Evolutionary conservation across 2,888 invertebrate species (phyloP).

Genomic region (Meandrusa payeni): DNA sequence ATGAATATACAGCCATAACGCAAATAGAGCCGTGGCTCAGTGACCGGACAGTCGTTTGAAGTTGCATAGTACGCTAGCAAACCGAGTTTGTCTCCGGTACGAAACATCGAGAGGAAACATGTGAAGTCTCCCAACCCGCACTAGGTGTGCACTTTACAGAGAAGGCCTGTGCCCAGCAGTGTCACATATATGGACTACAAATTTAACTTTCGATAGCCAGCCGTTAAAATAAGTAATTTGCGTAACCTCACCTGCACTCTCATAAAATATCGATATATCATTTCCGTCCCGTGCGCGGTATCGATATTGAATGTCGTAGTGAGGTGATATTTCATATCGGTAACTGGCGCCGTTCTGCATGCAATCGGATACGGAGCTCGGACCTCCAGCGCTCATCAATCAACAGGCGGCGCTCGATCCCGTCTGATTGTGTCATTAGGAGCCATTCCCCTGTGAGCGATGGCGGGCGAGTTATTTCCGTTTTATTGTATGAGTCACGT

Average conservation of each 20-base stretch:
- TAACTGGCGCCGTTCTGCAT: slow-evolving; percentile 3
- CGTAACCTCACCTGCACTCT: not conserved
- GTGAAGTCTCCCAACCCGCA: too few species aligned
- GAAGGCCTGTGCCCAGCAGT: too few species aligned
- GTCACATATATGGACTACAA: too few species aligned
- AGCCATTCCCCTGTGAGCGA: slow-evolving; percentile 8
- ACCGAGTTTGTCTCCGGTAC: too few species aligned
- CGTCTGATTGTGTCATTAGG: slow-evolving; percentile 20
- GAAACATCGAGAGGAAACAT: too few species aligned
- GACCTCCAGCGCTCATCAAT: slow-evolving; percentile 16
- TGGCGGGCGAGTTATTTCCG: slow-evolving; percentile 16
- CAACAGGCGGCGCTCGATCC: slow-evolving; percentile 11
- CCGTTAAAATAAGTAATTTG: too few species aligned
- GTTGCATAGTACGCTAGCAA: too few species aligned
- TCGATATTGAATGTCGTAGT: slow-evolving; percentile 7
- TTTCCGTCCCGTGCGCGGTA: not conserved
- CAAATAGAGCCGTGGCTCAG: too few species aligned
- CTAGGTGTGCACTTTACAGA: too few species aligned
- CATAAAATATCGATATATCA: slow-evolving; percentile 4
- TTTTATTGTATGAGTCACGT: slow-evolving; percentile 7
- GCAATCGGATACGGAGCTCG: slow-evolving; percentile 7
- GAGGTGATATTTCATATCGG: slow-evolving; percentile 12
- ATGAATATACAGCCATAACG: too few species aligned
- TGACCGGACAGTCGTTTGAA: too few species aligned
- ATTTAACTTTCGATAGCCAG: too few species aligned